Evolutionary conservation across 2,113 vertebrate genomes (phyloP).

Genomic region (Ameiurus melas): DNA sequence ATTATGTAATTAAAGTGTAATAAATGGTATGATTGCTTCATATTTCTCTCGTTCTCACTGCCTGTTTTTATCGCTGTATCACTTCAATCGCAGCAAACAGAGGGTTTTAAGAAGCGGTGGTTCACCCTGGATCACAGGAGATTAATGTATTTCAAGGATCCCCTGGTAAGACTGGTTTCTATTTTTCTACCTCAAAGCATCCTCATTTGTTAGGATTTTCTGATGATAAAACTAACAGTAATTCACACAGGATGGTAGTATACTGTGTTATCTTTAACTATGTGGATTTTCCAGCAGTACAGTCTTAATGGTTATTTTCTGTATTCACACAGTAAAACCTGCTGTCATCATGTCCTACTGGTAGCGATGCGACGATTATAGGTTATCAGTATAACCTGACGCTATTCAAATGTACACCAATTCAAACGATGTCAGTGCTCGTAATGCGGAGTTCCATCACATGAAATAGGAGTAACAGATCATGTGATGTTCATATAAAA

Average conservation of each 20-base stretch:
- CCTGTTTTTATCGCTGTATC: not conserved
- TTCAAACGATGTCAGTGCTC: not conserved
- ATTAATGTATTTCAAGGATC: conserved; percentile 93
- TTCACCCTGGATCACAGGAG: conserved; percentile 87
- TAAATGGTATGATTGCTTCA: not conserved
- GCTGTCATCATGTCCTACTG: not conserved
- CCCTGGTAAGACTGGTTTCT: conserved; percentile 74
- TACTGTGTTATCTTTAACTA: not conserved
- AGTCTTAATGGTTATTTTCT: not conserved
- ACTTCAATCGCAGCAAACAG: conserved; percentile 77
- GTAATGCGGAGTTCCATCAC: not conserved
- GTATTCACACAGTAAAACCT: not conserved
- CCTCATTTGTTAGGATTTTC: not conserved
- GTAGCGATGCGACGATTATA: not conserved
- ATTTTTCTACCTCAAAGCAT: no score
- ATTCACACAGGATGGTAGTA: not conserved
- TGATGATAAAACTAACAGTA: not conserved
- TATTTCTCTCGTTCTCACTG: not conserved
- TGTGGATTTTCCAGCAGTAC: not conserved
- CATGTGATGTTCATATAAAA: not conserved
- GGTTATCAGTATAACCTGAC: not conserved
- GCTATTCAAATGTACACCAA: not conserved
- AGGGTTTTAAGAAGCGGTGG: conserved; percentile 93
- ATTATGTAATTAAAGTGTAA: not conserved
- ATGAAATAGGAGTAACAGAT: not conserved